These are phyloP conservation scores for Enchytraeus crypticus DNA, from an alignment of 2,888 invertebrate species.

Conservation along the genomic window DNA sequence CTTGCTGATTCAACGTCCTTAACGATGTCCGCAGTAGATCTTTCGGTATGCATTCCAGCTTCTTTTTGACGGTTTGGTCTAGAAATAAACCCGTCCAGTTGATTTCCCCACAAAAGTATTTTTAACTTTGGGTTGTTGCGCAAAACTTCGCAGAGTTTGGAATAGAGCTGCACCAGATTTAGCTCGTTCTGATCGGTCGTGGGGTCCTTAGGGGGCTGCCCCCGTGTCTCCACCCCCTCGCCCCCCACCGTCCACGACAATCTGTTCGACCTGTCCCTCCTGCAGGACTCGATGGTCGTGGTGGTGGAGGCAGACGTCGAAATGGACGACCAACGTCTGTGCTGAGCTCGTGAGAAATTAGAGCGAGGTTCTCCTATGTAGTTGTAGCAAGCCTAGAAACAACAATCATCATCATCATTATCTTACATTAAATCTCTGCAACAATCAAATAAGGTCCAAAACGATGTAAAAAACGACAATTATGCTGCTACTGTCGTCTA, in stretches of 20 bases:
- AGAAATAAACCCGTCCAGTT: conserved; percentile 25
- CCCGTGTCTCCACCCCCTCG: neutral
- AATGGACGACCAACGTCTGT: conserved; percentile 2
- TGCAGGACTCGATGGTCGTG: conserved; percentile 15
- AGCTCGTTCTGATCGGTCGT: neutral
- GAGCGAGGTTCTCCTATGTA: conserved; percentile 30
- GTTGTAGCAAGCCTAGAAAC: conserved; percentile 36
- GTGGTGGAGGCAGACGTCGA: conserved; percentile 28
- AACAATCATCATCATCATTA: neutral
- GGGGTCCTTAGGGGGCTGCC: neutral
- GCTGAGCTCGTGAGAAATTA: neutral
- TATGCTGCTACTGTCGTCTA: too few relatives aligned
- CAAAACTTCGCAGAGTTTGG: conserved; percentile 39
- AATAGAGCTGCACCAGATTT: conserved; percentile 26
- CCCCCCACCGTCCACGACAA: neutral
- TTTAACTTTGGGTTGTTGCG: conserved; percentile 42
- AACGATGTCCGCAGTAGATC: too few relatives aligned
- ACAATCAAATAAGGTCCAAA: too few relatives aligned
- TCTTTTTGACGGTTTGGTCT: too few relatives aligned
- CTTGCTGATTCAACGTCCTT: too few relatives aligned
- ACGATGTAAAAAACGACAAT: too few relatives aligned
- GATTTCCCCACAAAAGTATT: conserved; percentile 44
- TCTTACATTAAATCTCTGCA: too few relatives aligned
- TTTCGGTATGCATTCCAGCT: too few relatives aligned
- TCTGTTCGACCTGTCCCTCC: neutral